Evolutionary conservation across 2,888 invertebrate species (phyloP), one percentile per base, ranked within the genome.

Genomic region (Drosophila setosimentum): DNA sequence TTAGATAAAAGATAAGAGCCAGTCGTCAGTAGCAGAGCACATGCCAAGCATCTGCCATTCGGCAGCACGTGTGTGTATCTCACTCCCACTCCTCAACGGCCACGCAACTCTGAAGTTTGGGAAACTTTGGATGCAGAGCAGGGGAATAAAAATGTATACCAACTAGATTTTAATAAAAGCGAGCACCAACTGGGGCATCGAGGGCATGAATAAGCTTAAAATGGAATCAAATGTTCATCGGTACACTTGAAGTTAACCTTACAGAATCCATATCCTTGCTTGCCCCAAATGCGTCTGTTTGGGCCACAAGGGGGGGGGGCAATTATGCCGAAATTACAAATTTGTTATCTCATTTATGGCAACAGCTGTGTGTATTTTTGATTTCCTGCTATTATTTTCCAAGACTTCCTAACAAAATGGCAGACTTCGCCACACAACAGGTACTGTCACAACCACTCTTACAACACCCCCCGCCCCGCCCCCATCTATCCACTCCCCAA

Each of bases 281-380:
- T 21, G 21, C 40, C 21, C 42, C 7, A 2, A 18, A 18, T 32
- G 18, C 16, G 8, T 2, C 50, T 10, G 49, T 40, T 21, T 33
- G 16, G 0, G 35, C 16, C 45, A 21, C 21, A 21, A 1, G 30
- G 33, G 72, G 30, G 33, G 72, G 30, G 29, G 73, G 78, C 89
- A 84, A 84, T 84, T 86, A 88, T 86, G 83, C 71, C 67, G 32
- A 88, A 86, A 84, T 84, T 86, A 88, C 83, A 88, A 88, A 84
- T 77, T 84, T 84, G 83, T 88, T 86, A 84, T 88, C 83, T 86
- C 89, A 86, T 83, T 88, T 88, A 83, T 77, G 83, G 86, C 75
- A 80, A 49, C 83, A 84, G 89, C 87, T 83, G 87, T 70, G 66
- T 50, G 57, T 74, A 77, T 86, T 86, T 88, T 84, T 88, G 86